Percentiles rank a stretch among this genome's conserved stretches.
Conservation (phyloP, 2,797 vertebrate species). For the Bradypus variegatus region DNA sequence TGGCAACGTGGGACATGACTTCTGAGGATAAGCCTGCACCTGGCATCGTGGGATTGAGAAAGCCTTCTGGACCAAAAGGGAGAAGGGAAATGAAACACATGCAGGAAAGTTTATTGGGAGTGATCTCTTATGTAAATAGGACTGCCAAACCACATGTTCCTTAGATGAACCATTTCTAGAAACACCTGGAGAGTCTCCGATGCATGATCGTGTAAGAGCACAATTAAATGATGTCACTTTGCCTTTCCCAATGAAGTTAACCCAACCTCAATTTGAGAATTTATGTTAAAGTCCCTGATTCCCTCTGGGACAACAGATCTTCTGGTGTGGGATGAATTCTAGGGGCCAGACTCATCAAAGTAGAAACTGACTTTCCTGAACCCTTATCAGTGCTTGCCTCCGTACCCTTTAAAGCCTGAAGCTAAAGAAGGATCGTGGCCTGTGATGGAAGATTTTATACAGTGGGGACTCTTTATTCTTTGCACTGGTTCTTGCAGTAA, state of each 20-base stretch:
- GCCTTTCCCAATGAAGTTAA: not conserved
- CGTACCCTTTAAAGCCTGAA: not conserved
- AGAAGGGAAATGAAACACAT: too few species aligned
- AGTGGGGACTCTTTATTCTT: not conserved
- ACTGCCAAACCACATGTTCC: not conserved
- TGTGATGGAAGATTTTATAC: not conserved
- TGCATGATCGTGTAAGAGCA: not conserved
- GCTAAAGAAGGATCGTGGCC: not conserved
- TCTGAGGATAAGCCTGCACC: too few species aligned
- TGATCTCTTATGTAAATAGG: not conserved
- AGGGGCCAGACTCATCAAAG: not conserved
- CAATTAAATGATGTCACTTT: not conserved
- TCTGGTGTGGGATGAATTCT: not conserved
- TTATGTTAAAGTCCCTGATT: not conserved
- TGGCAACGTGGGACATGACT: too few species aligned
- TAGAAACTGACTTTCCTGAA: conserved; percentile 4
- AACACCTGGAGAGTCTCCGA: not conserved
- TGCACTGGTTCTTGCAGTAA: not conserved
- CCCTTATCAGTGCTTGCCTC: not conserved
- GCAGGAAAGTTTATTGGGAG: not conserved
- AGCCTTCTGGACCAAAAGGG: too few species aligned
- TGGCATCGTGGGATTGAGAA: too few species aligned
- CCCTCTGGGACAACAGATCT: not conserved
- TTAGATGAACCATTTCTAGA: not conserved
- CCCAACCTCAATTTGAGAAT: not conserved